Conservation (phyloP, 1,140 invertebrate species). For the Oncopeltus fasciatus region DNA sequence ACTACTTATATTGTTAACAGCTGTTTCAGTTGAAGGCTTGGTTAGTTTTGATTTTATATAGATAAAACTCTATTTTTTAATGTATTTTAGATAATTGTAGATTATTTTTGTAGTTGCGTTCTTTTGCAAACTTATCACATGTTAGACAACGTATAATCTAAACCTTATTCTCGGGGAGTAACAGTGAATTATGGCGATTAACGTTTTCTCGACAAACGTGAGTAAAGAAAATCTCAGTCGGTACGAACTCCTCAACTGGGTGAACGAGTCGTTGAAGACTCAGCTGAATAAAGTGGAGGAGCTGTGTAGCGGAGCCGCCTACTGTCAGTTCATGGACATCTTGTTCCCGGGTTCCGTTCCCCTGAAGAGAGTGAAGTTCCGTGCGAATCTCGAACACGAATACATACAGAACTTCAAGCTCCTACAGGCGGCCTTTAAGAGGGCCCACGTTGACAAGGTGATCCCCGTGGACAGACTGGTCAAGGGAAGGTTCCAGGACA, state of each 20-base stretch:
- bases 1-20: too few species aligned
- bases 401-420: slow-evolving; percentile 99
- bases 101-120: too few species aligned
- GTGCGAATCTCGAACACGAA: slow-evolving; percentile 95
- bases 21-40: too few species aligned
- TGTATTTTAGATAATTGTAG: too few species aligned
- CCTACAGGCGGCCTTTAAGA: slow-evolving; percentile 93
- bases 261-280: slow-evolving; percentile 90
- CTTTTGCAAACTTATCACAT: too few species aligned
- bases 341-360: slow-evolving; percentile 80
- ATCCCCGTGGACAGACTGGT: slow-evolving; percentile 77
- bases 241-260: slow-evolving; percentile 96
- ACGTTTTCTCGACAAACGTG: slow-evolving; percentile 95
- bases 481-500: slow-evolving; percentile 92
- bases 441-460: slow-evolving; percentile 97
- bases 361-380: slow-evolving; percentile 95
- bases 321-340: slow-evolving; percentile 99
- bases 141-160: too few species aligned
- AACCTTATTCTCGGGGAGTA: too few species aligned
- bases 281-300: slow-evolving; percentile 96
- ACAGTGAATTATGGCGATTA: slow-evolving; percentile 61
- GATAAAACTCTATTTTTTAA: too few species aligned
- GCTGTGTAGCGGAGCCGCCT: slow-evolving; percentile 88
- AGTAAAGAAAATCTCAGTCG: slow-evolving; percentile 93
- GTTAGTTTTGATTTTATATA: too few species aligned